Base-by-base conservation (phyloP, 2,888 invertebrate genomes). In the Calameuta idolon region DNA sequence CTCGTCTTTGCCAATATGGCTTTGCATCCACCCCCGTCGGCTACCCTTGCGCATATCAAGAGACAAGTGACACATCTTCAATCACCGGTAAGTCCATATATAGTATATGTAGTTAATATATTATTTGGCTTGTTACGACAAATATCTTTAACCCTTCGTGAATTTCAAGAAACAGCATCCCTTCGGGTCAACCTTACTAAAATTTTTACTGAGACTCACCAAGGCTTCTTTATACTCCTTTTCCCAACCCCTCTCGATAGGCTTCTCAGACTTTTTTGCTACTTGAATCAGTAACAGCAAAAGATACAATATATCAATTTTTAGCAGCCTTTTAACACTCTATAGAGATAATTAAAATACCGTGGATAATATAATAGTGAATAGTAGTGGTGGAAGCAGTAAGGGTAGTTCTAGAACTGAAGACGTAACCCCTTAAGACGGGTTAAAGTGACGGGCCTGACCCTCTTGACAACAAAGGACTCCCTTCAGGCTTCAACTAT, bases 1-100 rank as follows among this genome's bases (percentile, higher is more conserved):
- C 94, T 97, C 92, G 96, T 97, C 88, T 97, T 97, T 91, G 97
- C 97, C 76, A 97, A 96, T 91, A 96, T 97, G 95, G 96, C 96
- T 12, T 95, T 96, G 91, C 96, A 96, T 92, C 97, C 97, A 81
- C 91, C 91, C 15, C 87, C 89, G 3, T 89, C 88, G 30, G 96
- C 95, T 89, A 96, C 96, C 84, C 93, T 97, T 89, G 96, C 97
- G 79, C 97, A 97, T 92, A 96, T 97, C 92, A 94, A 96, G 93
- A 94, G 96, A 92, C 96, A 96, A 94, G 96, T 96, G 93, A 95
- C 95, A 92, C 95, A 94, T 87, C 92, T 95, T 89, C 94, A 94
- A 79, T 89, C 91, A 73, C 88, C 84, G 88, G 90, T 90, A 86
- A 88, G 74, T 75, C 23, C 55, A 23, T 55, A 55, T 1, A 23